phyloP scores from a whole-genome alignment of 2,797 vertebrate genomes.

The Tangara arthus region DNA sequence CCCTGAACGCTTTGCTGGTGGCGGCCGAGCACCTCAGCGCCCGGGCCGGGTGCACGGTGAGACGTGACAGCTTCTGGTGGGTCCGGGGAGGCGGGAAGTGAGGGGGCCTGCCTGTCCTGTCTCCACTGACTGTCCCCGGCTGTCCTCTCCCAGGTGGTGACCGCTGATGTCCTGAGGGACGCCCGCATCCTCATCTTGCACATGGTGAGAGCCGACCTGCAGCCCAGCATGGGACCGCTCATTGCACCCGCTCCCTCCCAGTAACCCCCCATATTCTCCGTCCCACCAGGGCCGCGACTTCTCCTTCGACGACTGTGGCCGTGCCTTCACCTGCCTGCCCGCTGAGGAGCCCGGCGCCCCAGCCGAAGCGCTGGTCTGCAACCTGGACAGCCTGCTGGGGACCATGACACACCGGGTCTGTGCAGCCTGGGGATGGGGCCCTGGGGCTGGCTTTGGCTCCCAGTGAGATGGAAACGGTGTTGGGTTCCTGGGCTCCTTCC shows the following conservation, averaged over 20 bases:
- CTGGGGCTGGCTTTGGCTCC: background rate
- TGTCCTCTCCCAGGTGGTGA: slow-evolving; percentile 83
- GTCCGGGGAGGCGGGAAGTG: background rate
- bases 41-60: slow-evolving; percentile 84
- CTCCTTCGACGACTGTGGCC: slow-evolving; percentile 89
- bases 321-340: slow-evolving; percentile 90
- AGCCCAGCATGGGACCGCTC: background rate
- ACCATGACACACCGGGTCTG: slow-evolving; percentile 81
- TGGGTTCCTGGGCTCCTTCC: background rate
- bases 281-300: slow-evolving; percentile 86
- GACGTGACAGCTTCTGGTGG: background rate
- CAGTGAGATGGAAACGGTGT: background rate
- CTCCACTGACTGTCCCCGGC: background rate
- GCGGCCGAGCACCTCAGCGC: slow-evolving; percentile 92
- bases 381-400: slow-evolving; percentile 86
- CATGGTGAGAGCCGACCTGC: slow-evolving; percentile 76
- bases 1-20: slow-evolving; percentile 91
- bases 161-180: slow-evolving; percentile 83
- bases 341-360: slow-evolving; percentile 61
- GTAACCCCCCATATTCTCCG: fast-evolving
- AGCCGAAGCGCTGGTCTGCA: slow-evolving; percentile 84
- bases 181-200: slow-evolving; percentile 90
- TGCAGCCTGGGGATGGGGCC: background rate
- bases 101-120: background rate
- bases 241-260: fast-evolving